These are phyloP conservation scores for Enoplosus armatus DNA, from an alignment of 2,797 vertebrate species.

Conservation along the genomic window DNA sequence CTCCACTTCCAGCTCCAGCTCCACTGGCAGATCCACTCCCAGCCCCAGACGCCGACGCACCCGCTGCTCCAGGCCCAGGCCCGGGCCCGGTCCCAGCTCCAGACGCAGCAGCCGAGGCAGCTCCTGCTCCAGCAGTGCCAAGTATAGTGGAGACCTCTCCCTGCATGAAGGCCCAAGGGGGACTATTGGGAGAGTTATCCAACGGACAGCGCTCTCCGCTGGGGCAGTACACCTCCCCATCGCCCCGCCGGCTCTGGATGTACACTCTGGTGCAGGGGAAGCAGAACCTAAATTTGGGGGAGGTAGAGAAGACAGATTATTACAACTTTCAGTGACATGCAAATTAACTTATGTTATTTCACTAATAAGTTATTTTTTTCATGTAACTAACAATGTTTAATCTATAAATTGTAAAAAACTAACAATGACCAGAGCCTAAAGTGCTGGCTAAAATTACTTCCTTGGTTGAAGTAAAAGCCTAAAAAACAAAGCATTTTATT, in stretches of 20 bases:
- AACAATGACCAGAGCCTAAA: not conserved
- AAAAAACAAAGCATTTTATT: not conserved
- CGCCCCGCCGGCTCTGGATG: slow-evolving; percentile 86
- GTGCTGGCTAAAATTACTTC: not conserved
- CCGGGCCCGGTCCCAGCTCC: slow-evolving; percentile 49
- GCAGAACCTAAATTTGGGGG: slow-evolving; percentile 82
- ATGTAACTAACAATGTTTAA: too few species aligned
- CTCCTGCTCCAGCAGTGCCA: slow-evolving; percentile 61
- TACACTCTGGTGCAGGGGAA: slow-evolving; percentile 89
- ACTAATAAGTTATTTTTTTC: not conserved
- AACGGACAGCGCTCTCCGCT: slow-evolving; percentile 88
- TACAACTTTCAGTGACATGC: not conserved
- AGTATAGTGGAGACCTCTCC: slow-evolving; percentile 90
- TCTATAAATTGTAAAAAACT: not conserved
- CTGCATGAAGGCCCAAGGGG: slow-evolving; percentile 91
- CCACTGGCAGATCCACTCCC: slow-evolving; percentile 54
- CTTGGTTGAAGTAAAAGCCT: not conserved
- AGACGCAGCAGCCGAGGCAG: slow-evolving; percentile 68
- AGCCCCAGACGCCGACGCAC: slow-evolving; percentile 72
- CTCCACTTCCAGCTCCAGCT: slow-evolving; percentile 66
- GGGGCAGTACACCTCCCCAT: slow-evolving; percentile 88
- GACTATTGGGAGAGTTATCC: slow-evolving; percentile 85
- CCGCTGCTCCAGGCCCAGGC: slow-evolving; percentile 26
- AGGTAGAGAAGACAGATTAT: not conserved
- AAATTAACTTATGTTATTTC: not conserved